A percentile compares a stretch with the other conserved stretches of the same genome.
Evolutionary conservation across 2,113 vertebrate species (phyloP).

Genomic region (Macquaria ambigua): DNA sequence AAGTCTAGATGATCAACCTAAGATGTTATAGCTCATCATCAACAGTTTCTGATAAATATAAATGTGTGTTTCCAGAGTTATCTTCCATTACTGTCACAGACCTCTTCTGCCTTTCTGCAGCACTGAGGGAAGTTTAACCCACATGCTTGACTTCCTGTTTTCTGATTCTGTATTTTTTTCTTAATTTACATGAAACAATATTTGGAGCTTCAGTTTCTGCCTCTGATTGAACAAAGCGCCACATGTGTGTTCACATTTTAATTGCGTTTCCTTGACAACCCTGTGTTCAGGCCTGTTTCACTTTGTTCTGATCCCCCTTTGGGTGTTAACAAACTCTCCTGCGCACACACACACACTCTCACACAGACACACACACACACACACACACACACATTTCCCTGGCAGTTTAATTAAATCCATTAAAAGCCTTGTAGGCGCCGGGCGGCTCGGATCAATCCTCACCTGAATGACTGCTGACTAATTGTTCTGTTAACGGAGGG

Average conservation of each 20-base stretch:
- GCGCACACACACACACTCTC: neutral
- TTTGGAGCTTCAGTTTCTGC: constrained; percentile 4
- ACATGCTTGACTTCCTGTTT: constrained; percentile 6
- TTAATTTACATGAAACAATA: constrained; percentile 25
- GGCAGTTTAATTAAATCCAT: constrained; percentile 83
- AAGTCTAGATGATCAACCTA: too few relatives aligned
- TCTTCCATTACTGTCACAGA: neutral
- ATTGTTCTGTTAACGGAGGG: constrained; percentile 79
- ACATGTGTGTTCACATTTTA: constrained; percentile 51
- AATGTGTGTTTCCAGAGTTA: neutral
- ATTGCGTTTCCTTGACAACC: constrained; percentile 70
- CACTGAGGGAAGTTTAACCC: neutral
- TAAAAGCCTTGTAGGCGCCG: constrained; percentile 79
- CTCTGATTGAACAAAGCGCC: constrained; percentile 37
- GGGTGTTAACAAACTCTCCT: constrained; percentile 28
- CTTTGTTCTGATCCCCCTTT: constrained; percentile 58
- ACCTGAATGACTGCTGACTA: constrained; percentile 83
- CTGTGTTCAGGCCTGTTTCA: constrained; percentile 52
- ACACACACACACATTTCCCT: constrained; percentile 35
- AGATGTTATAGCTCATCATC: too few relatives aligned
- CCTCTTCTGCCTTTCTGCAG: neutral
- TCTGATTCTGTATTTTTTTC: constrained; percentile 10
- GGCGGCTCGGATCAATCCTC: constrained; percentile 78
- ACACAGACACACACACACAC: constrained; percentile 18
- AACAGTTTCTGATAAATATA: neutral